Evolutionary conservation across 2,797 vertebrate genomes (phyloP).

Genomic region (Hippocampus kuda): DNA sequence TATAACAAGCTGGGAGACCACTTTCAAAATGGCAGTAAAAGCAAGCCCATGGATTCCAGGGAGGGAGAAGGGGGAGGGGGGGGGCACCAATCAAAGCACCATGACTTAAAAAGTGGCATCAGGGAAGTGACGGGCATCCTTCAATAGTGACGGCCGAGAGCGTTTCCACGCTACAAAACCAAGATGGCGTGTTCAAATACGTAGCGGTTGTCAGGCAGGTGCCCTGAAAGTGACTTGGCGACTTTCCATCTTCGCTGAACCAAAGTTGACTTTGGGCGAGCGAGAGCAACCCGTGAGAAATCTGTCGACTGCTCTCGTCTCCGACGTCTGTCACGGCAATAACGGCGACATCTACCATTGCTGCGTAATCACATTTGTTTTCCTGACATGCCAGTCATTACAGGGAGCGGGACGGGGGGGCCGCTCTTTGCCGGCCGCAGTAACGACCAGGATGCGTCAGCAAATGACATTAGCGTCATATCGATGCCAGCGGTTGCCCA

Average conservation of each 20-base stretch:
- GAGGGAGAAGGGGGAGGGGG: too few relatives aligned
- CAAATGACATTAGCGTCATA: constrained; percentile 71
- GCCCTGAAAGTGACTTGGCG: not conserved
- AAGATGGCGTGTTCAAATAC: not conserved
- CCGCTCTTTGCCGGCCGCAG: constrained; percentile 47
- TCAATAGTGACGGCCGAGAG: not conserved
- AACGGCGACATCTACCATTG: constrained; percentile 60
- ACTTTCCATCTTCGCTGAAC: not conserved
- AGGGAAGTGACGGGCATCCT: not conserved
- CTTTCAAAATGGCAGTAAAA: not conserved
- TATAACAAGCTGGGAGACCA: not conserved
- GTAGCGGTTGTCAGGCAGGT: not conserved
- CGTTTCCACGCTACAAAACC: not conserved
- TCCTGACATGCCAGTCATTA: constrained; percentile 62
- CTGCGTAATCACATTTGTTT: constrained; percentile 61
- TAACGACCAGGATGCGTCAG: constrained; percentile 66
- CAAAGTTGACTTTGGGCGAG: not conserved
- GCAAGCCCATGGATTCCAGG: not conserved
- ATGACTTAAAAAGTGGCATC: not conserved
- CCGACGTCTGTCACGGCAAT: constrained; percentile 51
- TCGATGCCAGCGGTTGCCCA: constrained; percentile 70
- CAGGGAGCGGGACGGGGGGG: constrained; percentile 30
- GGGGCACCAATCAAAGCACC: not conserved
- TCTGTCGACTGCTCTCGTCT: constrained; percentile 21
- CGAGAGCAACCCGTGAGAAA: not conserved